These are phyloP conservation scores for Mugil cephalus DNA, from an alignment of 2,113 vertebrate species.

Conservation along the genomic window DNA sequence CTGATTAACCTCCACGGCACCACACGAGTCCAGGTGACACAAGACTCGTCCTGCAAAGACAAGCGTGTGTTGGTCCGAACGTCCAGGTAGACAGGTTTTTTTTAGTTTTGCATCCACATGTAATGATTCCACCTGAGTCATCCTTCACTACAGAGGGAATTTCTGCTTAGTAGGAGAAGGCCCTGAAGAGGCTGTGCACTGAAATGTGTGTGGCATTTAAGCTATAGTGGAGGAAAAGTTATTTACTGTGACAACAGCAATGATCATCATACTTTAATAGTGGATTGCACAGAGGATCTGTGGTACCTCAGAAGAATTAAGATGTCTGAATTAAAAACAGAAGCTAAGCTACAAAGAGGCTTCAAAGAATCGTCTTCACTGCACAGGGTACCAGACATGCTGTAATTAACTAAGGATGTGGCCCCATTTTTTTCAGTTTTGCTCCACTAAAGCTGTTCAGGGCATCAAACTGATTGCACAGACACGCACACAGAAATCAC, in stretches of 20 bases:
- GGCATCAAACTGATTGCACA: background rate
- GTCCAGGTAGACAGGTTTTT: background rate
- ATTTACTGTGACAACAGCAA: background rate
- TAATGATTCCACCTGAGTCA: background rate
- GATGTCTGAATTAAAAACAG: background rate
- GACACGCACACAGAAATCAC: background rate
- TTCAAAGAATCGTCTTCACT: background rate
- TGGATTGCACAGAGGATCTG: conserved; percentile 11
- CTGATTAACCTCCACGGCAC: conserved; percentile 88
- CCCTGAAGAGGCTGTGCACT: background rate
- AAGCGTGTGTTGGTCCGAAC: background rate
- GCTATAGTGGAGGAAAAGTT: background rate
- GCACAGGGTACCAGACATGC: background rate
- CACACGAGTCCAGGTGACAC: conserved; percentile 88
- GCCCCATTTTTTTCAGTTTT: conserved; percentile 13
- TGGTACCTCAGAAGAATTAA: conserved; percentile 1
- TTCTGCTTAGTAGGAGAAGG: too few relatives aligned
- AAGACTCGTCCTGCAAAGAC: conserved; percentile 87
- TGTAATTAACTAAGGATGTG: background rate
- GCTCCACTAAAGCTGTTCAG: background rate
- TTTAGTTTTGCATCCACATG: too few relatives aligned
- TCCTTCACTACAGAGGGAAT: background rate
- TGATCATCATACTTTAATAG: background rate
- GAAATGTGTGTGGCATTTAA: background rate
- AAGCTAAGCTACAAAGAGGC: background rate